A percentile compares a stretch with the other conserved stretches of the same genome.
phyloP scores from a whole-genome alignment of 2,113 vertebrate species.

The Hirundichthys speculiger region DNA sequence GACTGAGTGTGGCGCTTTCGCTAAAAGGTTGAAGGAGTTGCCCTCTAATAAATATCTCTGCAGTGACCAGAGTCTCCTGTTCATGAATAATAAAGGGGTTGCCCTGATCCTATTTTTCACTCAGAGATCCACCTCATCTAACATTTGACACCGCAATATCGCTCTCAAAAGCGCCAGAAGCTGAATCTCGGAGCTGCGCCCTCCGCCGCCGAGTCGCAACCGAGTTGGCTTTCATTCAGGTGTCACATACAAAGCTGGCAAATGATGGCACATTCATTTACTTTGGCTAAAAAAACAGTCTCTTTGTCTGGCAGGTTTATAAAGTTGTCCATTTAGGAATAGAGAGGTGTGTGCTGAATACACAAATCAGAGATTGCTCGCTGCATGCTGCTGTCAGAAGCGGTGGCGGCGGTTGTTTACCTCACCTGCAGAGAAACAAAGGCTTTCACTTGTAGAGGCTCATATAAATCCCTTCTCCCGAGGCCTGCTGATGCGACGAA shows the following conservation, averaged over 20 bases:
- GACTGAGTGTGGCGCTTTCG: slow-evolving; percentile 20
- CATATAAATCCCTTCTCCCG: background rate
- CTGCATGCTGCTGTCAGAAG: background rate
- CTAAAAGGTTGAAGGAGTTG: slow-evolving; percentile 45
- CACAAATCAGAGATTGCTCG: background rate
- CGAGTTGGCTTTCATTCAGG: slow-evolving; percentile 36
- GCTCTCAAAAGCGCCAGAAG: slow-evolving; percentile 7
- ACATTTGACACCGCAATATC: slow-evolving; percentile 51
- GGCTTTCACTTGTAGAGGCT: background rate
- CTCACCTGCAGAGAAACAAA: background rate
- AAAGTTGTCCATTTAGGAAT: slow-evolving; percentile 11
- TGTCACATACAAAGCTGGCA: slow-evolving; percentile 40
- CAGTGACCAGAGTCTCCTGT: slow-evolving; percentile 58
- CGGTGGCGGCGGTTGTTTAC: background rate
- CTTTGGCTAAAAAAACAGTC: slow-evolving; percentile 26
- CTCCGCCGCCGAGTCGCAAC: slow-evolving; percentile 9
- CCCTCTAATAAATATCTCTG: slow-evolving; percentile 54
- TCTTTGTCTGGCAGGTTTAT: slow-evolving; percentile 21
- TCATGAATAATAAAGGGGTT: slow-evolving; percentile 71
- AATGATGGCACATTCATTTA: slow-evolving; percentile 46
- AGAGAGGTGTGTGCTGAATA: slow-evolving; percentile 3
- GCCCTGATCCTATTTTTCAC: slow-evolving; percentile 56
- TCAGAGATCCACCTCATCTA: slow-evolving; percentile 51
- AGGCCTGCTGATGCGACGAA: background rate
- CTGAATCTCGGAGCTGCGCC: slow-evolving; percentile 7